phyloP scores from a whole-genome alignment of 2,113 vertebrate species.

The Rhinolophus ferrumequinum region DNA sequence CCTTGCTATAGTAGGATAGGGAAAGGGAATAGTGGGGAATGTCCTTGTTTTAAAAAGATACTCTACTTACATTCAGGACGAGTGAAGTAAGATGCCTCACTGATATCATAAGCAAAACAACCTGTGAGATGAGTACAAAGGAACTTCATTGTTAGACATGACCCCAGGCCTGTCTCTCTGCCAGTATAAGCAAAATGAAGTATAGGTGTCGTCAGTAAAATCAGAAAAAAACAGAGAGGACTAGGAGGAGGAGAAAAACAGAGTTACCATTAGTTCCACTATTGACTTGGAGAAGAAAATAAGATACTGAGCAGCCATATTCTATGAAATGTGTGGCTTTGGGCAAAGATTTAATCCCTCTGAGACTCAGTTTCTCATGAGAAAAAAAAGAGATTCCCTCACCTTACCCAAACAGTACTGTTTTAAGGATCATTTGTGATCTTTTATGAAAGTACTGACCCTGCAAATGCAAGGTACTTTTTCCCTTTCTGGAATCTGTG shows the following conservation, averaged over 20 bases:
- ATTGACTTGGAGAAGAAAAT: neutral
- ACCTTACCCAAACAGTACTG: neutral
- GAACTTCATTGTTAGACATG: conserved; percentile 30
- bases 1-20: neutral
- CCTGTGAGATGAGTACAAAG: conserved; percentile 31
- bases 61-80: neutral
- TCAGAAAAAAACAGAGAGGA: conserved; percentile 30
- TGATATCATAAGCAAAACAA: conserved; percentile 37
- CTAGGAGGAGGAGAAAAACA: conserved; percentile 10
- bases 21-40: neutral
- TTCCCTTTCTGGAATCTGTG: neutral
- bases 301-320: neutral
- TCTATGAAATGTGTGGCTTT: neutral
- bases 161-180: neutral
- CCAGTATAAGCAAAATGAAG: conserved; percentile 10
- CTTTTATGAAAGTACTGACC: neutral
- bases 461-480: conserved; percentile 18
- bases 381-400: neutral
- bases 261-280: conserved; percentile 30
- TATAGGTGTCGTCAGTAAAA: conserved; percentile 39
- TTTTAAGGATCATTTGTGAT: neutral
- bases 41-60: neutral
- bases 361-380: neutral
- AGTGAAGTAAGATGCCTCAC: neutral
- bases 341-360: neutral